Conservation (phyloP, 92 coral and sea anemone genomes). For the Phymanthus crucifer region DNA sequence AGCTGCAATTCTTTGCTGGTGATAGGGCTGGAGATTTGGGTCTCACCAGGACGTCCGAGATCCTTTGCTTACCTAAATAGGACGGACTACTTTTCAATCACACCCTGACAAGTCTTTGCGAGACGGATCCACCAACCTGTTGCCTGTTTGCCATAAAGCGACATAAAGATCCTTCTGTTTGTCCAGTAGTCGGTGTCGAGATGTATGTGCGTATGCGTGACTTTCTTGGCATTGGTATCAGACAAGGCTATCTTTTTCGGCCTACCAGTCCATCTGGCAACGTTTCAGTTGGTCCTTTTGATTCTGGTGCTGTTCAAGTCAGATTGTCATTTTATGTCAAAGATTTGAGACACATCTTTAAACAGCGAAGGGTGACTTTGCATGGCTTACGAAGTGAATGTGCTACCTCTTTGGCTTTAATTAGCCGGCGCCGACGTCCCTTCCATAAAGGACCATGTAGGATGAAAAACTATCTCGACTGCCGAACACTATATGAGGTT, state of each 20-base stretch:
- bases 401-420: conserved; percentile 9
- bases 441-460: conserved; percentile 33
- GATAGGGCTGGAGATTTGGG: conserved; percentile 36
- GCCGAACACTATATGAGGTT: conserved; percentile 23
- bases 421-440: conserved; percentile 4
- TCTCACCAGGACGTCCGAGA: conserved; percentile 1
- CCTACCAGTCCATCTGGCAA: conserved; percentile 24
- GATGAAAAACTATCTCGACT: conserved; percentile 29
- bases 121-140: conserved; percentile 32
- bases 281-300: conserved; percentile 23
- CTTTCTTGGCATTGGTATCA: conserved; percentile 5
- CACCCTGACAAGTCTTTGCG: conserved; percentile 30
- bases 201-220: conserved; percentile 24
- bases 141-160: conserved; percentile 34
- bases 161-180: conserved; percentile 16
- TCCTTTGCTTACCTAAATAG: conserved; percentile 16
- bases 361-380: conserved; percentile 22
- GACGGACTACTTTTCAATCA: conserved; percentile 24
- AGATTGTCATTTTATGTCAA: conserved; percentile 19
- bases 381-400: conserved; percentile 28
- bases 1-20: too few relatives aligned
- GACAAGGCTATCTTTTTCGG: conserved; percentile 34
- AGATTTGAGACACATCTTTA: conserved; percentile 2
- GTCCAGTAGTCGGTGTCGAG: conserved; percentile 45
- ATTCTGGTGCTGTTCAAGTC: conserved; percentile 22